phyloP scores from a whole-genome alignment of 2,888 invertebrate species.

The Apotomis capreana region DNA sequence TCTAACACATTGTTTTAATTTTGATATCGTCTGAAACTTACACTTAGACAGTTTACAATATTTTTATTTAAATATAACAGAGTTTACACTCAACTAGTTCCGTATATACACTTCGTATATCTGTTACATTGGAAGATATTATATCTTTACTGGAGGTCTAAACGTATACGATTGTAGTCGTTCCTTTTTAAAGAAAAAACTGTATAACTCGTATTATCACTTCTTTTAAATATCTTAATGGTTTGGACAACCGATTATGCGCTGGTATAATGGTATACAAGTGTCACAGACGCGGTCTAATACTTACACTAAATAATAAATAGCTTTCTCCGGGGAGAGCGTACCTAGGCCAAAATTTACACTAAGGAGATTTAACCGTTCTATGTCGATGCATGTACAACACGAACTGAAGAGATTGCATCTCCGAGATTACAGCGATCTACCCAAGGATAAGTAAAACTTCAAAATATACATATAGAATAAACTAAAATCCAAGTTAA shows the following conservation, averaged over 20 bases:
- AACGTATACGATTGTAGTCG: constrained; percentile 90
- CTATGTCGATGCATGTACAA: constrained; percentile 73
- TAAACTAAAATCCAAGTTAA: constrained; percentile 68
- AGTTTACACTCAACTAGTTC: constrained; percentile 74
- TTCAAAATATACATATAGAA: constrained; percentile 80
- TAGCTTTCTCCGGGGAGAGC: constrained; percentile 76
- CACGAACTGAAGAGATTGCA: constrained; percentile 76
- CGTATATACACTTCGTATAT: constrained; percentile 82
- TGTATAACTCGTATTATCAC: constrained; percentile 71
- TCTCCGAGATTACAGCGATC: constrained; percentile 80
- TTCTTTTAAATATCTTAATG: constrained; percentile 69
- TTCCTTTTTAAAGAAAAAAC: constrained; percentile 78
- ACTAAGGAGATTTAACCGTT: constrained; percentile 78
- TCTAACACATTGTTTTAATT: constrained; percentile 46
- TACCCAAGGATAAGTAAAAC: constrained; percentile 58
- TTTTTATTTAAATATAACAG: constrained; percentile 80
- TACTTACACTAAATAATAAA: constrained; percentile 82
- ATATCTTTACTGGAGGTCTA: constrained; percentile 73
- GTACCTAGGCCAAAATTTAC: constrained; percentile 78
- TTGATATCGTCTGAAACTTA: constrained; percentile 75
- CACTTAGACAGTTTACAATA: constrained; percentile 76
- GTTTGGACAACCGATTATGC: constrained; percentile 70
- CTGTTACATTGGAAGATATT: constrained; percentile 80
- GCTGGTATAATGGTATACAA: constrained; percentile 81
- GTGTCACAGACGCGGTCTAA: constrained; percentile 78